Evolutionary conservation across 1,140 invertebrate species (phyloP).

Genomic region (Drosophila truncata): DNA sequence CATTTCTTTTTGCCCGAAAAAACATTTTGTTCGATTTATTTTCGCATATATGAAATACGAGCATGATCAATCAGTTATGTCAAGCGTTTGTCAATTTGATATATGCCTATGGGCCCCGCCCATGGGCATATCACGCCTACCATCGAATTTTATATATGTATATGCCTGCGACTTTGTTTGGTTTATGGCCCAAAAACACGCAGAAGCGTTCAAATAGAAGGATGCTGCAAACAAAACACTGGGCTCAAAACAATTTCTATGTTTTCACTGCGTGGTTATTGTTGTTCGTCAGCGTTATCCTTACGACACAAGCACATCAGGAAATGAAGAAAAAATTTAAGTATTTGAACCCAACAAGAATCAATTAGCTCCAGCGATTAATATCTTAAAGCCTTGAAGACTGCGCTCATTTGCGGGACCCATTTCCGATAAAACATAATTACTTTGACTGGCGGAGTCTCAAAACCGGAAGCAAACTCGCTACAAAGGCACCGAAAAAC

Average conservation of each 20-base stretch:
- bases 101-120: conserved; percentile 7
- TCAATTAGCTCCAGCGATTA: conserved; percentile 22
- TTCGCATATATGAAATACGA: conserved; percentile 17
- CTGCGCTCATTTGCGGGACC: conserved; percentile 11
- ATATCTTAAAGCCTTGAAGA: conserved; percentile 24
- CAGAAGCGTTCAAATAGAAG: neutral
- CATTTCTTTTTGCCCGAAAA: neutral
- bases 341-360: neutral
- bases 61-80: conserved; percentile 40
- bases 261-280: conserved; percentile 14
- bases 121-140: conserved; percentile 4
- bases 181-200: conserved; percentile 20
- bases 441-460: conserved; percentile 34
- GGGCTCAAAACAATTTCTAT: conserved; percentile 4
- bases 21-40: conserved; percentile 11
- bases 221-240: conserved; percentile 6
- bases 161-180: conserved; percentile 21
- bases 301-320: neutral
- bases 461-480: conserved; percentile 31
- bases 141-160: conserved; percentile 8
- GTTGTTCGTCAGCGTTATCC: neutral
- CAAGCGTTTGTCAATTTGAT: conserved; percentile 43
- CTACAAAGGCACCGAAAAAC: conserved; percentile 37
- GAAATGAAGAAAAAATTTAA: neutral
- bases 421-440: conserved; percentile 55